These are phyloP conservation scores for Tipula confusa DNA, from an alignment of 2,888 invertebrate genomes.

Conservation along the genomic window DNA sequence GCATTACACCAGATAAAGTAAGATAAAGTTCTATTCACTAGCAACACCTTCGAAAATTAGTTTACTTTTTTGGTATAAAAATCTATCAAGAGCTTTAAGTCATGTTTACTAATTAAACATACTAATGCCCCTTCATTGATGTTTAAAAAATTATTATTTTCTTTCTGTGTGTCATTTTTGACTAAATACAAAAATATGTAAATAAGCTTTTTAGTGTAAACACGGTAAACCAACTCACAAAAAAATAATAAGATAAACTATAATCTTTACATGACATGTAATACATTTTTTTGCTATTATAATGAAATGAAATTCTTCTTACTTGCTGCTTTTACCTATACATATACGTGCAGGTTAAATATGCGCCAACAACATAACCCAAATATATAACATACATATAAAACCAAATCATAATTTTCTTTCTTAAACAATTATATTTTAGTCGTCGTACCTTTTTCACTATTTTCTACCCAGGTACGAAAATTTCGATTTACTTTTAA, in stretches of 20 bases:
- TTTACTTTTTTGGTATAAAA: too few species aligned
- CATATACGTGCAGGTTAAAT: neutral
- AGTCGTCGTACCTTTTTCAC: neutral
- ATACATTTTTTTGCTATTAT: neutral
- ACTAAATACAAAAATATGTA: too few species aligned
- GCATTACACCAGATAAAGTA: too few species aligned
- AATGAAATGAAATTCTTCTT: neutral
- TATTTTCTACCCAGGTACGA: neutral
- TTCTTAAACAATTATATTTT: constrained; percentile 12
- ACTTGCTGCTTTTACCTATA: neutral
- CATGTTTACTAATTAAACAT: too few species aligned
- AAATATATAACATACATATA: neutral
- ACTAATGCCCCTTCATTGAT: too few species aligned
- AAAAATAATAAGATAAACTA: neutral
- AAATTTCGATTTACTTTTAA: neutral
- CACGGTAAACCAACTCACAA: too few species aligned
- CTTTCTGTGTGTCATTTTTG: too few species aligned
- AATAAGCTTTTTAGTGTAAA: too few species aligned
- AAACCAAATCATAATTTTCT: neutral
- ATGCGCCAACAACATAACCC: neutral
- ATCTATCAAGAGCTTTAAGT: too few species aligned
- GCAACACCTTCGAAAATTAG: too few species aligned
- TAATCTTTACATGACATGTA: constrained; percentile 20
- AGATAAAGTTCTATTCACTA: too few species aligned
- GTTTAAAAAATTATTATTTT: too few species aligned